phyloP scores from a whole-genome alignment of 2,797 vertebrate genomes.

The Trachurus trachurus region DNA sequence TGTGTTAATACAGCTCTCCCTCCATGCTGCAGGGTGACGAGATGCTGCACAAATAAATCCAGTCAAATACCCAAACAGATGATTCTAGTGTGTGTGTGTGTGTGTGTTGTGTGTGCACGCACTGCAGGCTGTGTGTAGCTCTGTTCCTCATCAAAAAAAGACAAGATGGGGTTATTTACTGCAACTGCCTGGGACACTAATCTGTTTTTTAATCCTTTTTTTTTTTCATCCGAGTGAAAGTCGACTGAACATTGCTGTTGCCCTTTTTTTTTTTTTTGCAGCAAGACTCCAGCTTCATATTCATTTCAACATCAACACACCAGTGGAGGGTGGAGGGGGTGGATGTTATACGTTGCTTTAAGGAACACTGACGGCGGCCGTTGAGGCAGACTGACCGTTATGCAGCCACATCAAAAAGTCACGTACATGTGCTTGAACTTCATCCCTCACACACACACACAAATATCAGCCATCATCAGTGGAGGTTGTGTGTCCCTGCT shows the following conservation, averaged over 20 bases:
- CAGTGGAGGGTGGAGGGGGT: neutral
- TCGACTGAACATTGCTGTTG: neutral
- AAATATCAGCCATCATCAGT: neutral
- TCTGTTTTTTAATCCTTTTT: conserved; percentile 32
- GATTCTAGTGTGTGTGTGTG: conserved; percentile 27
- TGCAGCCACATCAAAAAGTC: too few species aligned
- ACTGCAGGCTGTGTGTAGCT: neutral
- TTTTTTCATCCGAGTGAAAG: neutral
- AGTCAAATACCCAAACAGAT: conserved; percentile 7
- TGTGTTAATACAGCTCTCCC: conserved; percentile 7
- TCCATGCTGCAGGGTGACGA: neutral
- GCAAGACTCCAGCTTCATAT: neutral
- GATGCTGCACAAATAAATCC: conserved; percentile 15
- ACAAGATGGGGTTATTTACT: conserved; percentile 26
- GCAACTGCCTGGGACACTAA: conserved; percentile 26
- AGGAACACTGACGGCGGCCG: too few species aligned
- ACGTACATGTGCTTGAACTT: neutral
- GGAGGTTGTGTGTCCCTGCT: conserved; percentile 32
- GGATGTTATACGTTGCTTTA: too few species aligned
- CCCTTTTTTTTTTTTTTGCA: neutral
- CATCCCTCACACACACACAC: neutral
- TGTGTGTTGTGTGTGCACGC: conserved; percentile 10
- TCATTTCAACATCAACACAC: neutral
- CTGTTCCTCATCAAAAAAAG: conserved; percentile 26
- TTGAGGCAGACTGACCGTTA: too few species aligned